Conservation (phyloP, 2,113 vertebrate species). For the Clupea harengus region DNA sequence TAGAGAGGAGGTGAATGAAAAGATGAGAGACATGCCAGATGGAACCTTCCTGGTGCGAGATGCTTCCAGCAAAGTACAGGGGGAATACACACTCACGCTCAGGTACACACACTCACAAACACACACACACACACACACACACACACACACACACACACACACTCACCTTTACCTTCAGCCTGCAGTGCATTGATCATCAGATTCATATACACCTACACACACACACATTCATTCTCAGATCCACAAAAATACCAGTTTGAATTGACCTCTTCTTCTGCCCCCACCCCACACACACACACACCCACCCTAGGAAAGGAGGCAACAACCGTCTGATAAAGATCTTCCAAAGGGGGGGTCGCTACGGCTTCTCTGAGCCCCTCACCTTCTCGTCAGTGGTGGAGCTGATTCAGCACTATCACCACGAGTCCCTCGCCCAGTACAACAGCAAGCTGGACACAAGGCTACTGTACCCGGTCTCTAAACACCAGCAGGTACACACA, state of each 20-base stretch:
- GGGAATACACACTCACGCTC: slow-evolving; percentile 85
- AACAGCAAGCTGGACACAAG: slow-evolving; percentile 93
- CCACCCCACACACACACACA: too few relatives aligned
- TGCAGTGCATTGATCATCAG: slow-evolving; percentile 72
- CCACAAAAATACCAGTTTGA: neutral
- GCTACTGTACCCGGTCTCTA: slow-evolving; percentile 87
- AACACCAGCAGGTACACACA: slow-evolving; percentile 82
- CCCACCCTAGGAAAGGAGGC: slow-evolving; percentile 83
- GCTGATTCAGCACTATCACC: slow-evolving; percentile 91
- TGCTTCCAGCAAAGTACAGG: slow-evolving; percentile 84
- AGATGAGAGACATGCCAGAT: slow-evolving; percentile 84
- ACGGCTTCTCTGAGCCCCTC: slow-evolving; percentile 93
- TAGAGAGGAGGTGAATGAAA: slow-evolving; percentile 90
- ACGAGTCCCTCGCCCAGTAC: slow-evolving; percentile 91
- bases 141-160: neutral
- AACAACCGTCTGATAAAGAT: slow-evolving; percentile 97
- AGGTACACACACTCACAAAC: too few relatives aligned
- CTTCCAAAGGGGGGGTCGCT: slow-evolving; percentile 89
- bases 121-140: too few relatives aligned
- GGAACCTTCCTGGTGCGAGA: slow-evolving; percentile 90
- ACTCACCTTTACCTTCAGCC: neutral
- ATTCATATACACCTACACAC: neutral
- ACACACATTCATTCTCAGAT: slow-evolving; percentile 20
- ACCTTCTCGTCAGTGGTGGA: slow-evolving; percentile 93
- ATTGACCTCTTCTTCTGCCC: neutral